Evolutionary conservation across 1,140 invertebrate genomes (phyloP), one percentile per base, ranked within the genome.

Genomic region (Drosophila triauraria): DNA sequence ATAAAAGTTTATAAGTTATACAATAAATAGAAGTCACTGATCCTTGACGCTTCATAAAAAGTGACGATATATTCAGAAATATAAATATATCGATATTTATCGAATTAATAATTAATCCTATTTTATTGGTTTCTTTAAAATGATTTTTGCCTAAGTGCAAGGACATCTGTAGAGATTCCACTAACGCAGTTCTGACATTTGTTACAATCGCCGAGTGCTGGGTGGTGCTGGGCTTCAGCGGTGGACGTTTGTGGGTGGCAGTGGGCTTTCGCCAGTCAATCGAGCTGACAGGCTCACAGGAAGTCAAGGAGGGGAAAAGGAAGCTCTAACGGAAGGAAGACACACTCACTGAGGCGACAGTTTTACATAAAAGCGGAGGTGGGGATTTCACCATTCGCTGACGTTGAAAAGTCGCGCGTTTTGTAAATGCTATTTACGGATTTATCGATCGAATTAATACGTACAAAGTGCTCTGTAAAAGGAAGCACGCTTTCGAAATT

Each of bases 401-500:
- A 79, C 82, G 70, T 79, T 74, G 65, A 82, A 85, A 85, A 78
- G 78, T 85, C 69, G 74, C 69, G 77, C 64, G 64, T 70, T 85
- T 78, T 54, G 68, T 82, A 72, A 87, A 70, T 75, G 67, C 84
- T 87, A 88, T 88, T 88, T 87, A 78, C 57, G 72, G 83, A 87
- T 84, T 78, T 87, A 87, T 87, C 84, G 84, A 87, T 84, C 82
- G 44, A 57, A 70, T 82, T 75, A 78, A 75, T 76, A 65, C 60
- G 58, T 35, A 56, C 46, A 54, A 42, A 58, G 46, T 50, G 48
- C 51, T 56, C 35, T 56, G 44, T 32, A 56, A 58, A 23, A 32
- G 32, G 20, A 59, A 44, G 56, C 40, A 35, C 56, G 20, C 46
- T 69, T 53, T 53, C 35, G 15, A 68, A 51, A 69, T 70, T 70